Evolutionary conservation across 1,140 invertebrate genomes (phyloP).

Genomic region (Atopsyche davidsoni): DNA sequence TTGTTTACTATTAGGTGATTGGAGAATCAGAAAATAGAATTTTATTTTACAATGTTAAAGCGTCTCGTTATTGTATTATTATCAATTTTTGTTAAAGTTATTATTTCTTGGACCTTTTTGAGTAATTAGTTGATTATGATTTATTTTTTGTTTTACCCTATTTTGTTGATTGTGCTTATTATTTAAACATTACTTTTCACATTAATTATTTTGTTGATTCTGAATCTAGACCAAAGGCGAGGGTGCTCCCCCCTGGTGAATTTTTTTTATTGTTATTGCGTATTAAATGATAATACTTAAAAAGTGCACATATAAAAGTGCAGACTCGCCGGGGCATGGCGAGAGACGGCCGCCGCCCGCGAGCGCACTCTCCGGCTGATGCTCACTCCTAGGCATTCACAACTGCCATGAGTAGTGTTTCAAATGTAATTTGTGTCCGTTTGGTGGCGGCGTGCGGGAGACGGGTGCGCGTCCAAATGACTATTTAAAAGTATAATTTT

Average conservation of each 20-base stretch:
- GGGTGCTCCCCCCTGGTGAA: constrained; percentile 10
- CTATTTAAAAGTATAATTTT: no score
- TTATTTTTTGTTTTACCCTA: constrained; percentile 21
- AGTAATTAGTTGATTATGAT: constrained; percentile 13
- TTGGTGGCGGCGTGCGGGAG: no score
- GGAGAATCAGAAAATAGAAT: constrained; percentile 29
- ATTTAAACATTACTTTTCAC: constrained; percentile 16
- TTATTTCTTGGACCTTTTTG: constrained; percentile 21
- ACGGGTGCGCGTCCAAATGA: no score
- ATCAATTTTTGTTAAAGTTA: constrained; percentile 27
- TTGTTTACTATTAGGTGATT: constrained; percentile 31
- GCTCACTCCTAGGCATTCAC: no score
- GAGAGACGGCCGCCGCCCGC: no score
- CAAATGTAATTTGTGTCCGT: no score
- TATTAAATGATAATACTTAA: no score
- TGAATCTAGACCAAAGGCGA: constrained; percentile 26
- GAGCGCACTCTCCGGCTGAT: no score
- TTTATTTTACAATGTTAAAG: constrained; percentile 32
- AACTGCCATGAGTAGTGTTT: no score
- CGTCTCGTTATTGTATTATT: constrained; percentile 29
- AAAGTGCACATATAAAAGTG: no score
- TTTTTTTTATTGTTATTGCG: constrained; percentile 2
- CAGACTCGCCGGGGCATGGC: no score
- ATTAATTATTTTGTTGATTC: constrained; percentile 21
- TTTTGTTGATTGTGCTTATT: constrained; percentile 9